These are phyloP conservation scores for Acropora tenuis DNA, from an alignment of 64 coral and sea anemone genomes.

Conservation along the genomic window DNA sequence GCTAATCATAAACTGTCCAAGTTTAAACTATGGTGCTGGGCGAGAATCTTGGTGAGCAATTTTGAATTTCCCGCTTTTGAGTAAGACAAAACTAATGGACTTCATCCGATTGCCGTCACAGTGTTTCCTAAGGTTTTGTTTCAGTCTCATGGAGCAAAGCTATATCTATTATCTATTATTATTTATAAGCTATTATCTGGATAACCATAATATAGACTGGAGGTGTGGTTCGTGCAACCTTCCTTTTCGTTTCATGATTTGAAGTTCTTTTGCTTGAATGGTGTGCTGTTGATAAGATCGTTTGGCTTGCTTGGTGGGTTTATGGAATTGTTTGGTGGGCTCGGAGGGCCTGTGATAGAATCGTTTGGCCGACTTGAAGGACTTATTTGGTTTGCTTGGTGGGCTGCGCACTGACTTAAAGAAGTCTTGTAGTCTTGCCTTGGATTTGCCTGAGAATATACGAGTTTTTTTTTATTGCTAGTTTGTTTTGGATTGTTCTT, in stretches of 20 bases:
- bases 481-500: neutral
- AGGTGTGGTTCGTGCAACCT: too few species aligned
- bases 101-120: constrained; percentile 15
- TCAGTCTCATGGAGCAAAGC: constrained; percentile 17
- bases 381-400: neutral
- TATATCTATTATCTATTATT: neutral
- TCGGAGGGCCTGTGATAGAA: neutral
- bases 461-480: neutral
- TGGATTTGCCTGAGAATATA: neutral
- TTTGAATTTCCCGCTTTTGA: constrained; percentile 26
- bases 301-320: neutral
- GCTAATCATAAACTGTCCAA: constrained; percentile 28
- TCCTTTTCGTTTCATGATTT: too few species aligned
- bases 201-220: too few species aligned
- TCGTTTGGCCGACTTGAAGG: neutral
- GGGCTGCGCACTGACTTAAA: neutral
- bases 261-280: neutral
- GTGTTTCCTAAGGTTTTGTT: constrained; percentile 22
- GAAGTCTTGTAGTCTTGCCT: constrained; percentile 4
- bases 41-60: constrained; percentile 14
- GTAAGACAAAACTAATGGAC: neutral
- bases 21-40: neutral
- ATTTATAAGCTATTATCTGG: too few species aligned
- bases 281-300: neutral
- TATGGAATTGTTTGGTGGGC: neutral